Base-by-base conservation (phyloP, 2,888 invertebrate genomes). In the Macaria liturata region DNA sequence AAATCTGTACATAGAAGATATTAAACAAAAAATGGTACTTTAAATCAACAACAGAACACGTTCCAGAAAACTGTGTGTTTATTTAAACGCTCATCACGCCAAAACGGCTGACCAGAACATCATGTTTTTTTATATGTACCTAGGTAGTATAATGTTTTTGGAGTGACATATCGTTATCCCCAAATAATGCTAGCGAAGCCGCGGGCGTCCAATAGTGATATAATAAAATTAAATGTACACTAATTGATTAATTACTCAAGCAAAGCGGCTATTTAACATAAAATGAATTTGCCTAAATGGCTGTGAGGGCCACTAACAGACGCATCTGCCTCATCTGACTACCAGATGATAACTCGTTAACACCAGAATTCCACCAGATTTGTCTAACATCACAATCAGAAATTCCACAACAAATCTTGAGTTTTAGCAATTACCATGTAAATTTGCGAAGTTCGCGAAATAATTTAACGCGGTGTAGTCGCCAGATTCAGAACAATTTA, bases 351-450 rank as follows among this genome's bases (percentile, higher is more conserved):
- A 78, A 78, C 80, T 81, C 80, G 83, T 84, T 84, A 84, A 83
- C 78, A 72, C 77, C 77, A 74, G 59, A 51, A 50, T 54, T 20
- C 46, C 43, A 40, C 54, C 59, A 75, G 83, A 82, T 84, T 82
- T 80, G 84, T 84, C 80, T 82, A 83, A 84, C 83, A 83, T 73
- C 80, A 88, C 86, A 89, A 89, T 88, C 87, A 83, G 79, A 78
- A 82, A 81, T 84, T 81, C 85, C 75, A 87, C 88, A 88, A 88
- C 91, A 88, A 89, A 89, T 91, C 91, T 89, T 89, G 88, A 91
- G 85, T 90, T 90, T 89, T 87, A 84, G 84, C 88, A 88, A 91
- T 91, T 91, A 91, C 86, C 87, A 91, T 91, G 90, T 89, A 88
- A 91, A 91, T 91, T 90, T 81, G 83, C 77, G 86, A 91, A 91